A percentile compares a stretch with the other conserved stretches of the same genome.
Conservation (phyloP, 2,797 vertebrate species). For the Malacoraja senta region DNA sequence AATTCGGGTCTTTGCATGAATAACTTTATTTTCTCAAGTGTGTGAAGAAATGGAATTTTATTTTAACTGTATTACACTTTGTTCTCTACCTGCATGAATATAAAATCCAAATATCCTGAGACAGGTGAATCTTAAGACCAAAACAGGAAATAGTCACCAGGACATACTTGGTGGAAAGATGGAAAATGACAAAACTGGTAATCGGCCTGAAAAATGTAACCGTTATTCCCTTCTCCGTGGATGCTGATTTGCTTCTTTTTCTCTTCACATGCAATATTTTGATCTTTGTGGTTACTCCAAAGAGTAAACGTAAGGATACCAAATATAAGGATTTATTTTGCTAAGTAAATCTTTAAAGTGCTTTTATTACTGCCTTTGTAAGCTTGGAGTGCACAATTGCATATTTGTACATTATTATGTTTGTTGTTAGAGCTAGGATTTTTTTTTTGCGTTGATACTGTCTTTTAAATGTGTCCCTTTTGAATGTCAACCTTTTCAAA, state of each 20-base stretch:
- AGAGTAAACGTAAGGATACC: neutral
- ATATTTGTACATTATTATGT: neutral
- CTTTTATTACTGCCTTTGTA: slow-evolving; percentile 18
- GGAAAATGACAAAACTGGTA: neutral
- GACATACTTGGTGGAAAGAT: neutral
- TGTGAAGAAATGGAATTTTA: neutral
- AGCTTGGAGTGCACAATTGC: neutral
- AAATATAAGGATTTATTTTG: neutral
- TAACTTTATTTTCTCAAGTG: slow-evolving; percentile 14
- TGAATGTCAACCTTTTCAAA: neutral
- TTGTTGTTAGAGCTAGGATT: neutral
- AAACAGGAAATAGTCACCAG: neutral
- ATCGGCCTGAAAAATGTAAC: neutral
- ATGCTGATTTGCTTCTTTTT: neutral
- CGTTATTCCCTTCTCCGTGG: neutral
- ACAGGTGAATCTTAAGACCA: neutral
- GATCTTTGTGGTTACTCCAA: neutral
- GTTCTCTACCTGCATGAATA: neutral
- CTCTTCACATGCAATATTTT: neutral
- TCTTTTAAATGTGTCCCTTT: slow-evolving; percentile 19
- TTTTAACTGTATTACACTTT: neutral
- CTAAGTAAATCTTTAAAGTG: neutral
- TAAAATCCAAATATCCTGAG: neutral
- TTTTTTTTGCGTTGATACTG: neutral
- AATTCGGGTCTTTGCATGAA: neutral